Conservation (phyloP, 2,888 invertebrate genomes). For the Cryptocheilus praepositus region DNA sequence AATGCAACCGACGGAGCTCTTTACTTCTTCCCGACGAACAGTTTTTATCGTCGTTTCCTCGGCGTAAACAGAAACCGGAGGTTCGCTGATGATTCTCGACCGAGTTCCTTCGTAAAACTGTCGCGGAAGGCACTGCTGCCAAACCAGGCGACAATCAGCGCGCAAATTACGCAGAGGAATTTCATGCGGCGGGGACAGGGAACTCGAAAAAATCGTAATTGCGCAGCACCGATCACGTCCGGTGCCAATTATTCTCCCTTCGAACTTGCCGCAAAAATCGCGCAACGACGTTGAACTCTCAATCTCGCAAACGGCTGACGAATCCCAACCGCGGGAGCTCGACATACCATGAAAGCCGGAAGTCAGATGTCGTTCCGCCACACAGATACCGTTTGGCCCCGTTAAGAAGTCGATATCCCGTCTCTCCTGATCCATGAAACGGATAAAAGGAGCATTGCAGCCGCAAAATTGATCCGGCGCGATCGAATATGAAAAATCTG, state of each 20-base stretch:
- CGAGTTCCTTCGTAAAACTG: background rate
- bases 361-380: constrained; percentile 36
- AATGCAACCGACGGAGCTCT: background rate
- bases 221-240: background rate
- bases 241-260: too few species aligned
- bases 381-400: constrained; percentile 46
- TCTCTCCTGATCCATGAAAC: constrained; percentile 35
- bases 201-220: background rate
- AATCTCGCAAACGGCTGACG: too few species aligned
- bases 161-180: too few species aligned
- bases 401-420: constrained; percentile 41
- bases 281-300: too few species aligned
- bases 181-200: too few species aligned
- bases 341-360: constrained; percentile 31
- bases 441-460: background rate
- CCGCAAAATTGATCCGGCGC: background rate
- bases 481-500: background rate
- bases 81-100: background rate
- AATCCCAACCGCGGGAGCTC: constrained; percentile 3
- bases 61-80: too few species aligned
- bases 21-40: background rate
- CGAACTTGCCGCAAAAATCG: background rate
- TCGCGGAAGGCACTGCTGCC: background rate
- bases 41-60: too few species aligned
- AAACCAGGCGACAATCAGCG: too few species aligned